A percentile compares a stretch with the other conserved stretches of the same genome.
Evolutionary conservation across 2,888 invertebrate genomes (phyloP).

Genomic region (Rutpela maculata): DNA sequence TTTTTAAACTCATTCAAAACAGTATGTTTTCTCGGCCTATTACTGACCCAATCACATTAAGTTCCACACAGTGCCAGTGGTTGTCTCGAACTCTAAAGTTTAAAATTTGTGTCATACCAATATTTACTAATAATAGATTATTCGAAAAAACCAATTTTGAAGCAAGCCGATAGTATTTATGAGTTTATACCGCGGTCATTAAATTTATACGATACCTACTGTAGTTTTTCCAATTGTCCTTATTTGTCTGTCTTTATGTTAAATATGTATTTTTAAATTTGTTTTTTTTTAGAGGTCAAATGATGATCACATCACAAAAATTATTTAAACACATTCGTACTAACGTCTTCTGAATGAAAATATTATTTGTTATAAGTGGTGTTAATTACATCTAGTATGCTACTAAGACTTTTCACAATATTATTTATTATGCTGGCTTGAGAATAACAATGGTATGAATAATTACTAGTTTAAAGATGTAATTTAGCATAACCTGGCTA

Average conservation of each 20-base stretch:
- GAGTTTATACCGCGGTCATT: too few relatives aligned
- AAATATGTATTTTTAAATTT: neutral
- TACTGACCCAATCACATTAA: too few relatives aligned
- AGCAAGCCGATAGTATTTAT: too few relatives aligned
- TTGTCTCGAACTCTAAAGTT: too few relatives aligned
- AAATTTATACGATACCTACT: too few relatives aligned
- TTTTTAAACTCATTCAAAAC: too few relatives aligned
- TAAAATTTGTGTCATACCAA: too few relatives aligned
- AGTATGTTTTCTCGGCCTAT: too few relatives aligned
- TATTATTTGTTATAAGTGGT: slow-evolving; percentile 24
- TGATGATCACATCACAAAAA: neutral
- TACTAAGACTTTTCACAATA: slow-evolving; percentile 25
- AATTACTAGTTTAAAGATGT: slow-evolving; percentile 37
- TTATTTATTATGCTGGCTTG: slow-evolving; percentile 56
- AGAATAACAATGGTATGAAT: slow-evolving; percentile 51
- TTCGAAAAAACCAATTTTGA: too few relatives aligned
- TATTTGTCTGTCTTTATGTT: neutral
- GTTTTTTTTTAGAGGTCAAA: neutral
- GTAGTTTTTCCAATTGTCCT: neutral
- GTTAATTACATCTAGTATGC: slow-evolving; percentile 25
- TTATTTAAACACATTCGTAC: neutral
- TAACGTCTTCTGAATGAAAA: slow-evolving; percentile 13
- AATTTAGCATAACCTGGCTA: slow-evolving; percentile 38
- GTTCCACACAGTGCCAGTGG: too few relatives aligned
- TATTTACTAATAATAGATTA: too few relatives aligned